Evolutionary conservation across 2,113 vertebrate genomes (phyloP), one percentile per base, ranked within the genome.

Genomic region (Oceanodroma tethys): DNA sequence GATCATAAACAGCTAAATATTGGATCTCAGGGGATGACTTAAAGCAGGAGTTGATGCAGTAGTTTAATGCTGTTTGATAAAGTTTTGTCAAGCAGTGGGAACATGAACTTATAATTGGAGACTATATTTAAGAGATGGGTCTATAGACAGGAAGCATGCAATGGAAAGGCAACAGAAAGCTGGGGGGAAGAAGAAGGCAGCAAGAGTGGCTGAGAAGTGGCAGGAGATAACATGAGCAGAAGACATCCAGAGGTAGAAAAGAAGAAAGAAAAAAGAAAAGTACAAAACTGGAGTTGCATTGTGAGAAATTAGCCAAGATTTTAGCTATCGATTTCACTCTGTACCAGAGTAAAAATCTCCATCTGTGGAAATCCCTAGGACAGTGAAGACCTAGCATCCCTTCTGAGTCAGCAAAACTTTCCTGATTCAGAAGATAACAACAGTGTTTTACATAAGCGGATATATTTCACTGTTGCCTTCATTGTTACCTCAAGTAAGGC

Each of bases 371-470:
- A n/a, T 59, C 14, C 19, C 50, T 71, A 11, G 22, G 20, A 53
- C 2, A 0, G 20, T 11, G n/a, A 81, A 91, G 43, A 26, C 4
- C 3, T 23, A 55, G 14, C 8, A 27, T 26, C 13, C 20, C 84
- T 94, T 81, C 65, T 3, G 8, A 83, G 81, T n/a, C 43, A 86
- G 12, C 14, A 90, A 52, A 86, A 91, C 20, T 58, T 73, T 65
- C 15, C 45, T 89, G 42, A 70, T 8, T 62, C 25, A 74, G 36
- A 38, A 88, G 67, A 11, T 9, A 53, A 23, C 7, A 62, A 10
- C 26, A 36, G 8, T 27, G 18, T 23, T 86, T 78, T 52, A 43
- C 0, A 0, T 40, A 43, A 38, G 2, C 40, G 50, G 8, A 47
- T 78, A 6, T 71, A 59, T 55, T 84, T 90, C 47, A 62, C 48